A percentile compares a stretch with the other conserved stretches of the same genome.
These are phyloP conservation scores for Lycaena phlaeas DNA, from an alignment of 2,888 invertebrate genomes.

Conservation along the genomic window DNA sequence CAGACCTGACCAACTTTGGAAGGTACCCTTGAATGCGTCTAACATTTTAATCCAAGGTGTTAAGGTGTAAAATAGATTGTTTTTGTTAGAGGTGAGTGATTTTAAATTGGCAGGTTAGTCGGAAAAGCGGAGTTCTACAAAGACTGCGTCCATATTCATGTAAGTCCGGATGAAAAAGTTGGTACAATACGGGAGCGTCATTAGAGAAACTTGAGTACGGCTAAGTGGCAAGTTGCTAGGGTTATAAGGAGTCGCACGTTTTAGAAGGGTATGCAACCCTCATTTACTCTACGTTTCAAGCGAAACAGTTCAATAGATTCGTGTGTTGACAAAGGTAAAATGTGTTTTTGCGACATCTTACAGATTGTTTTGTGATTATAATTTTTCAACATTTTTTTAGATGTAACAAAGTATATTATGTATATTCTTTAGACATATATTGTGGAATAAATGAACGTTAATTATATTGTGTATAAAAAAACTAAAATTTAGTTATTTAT, in stretches of 20 bases:
- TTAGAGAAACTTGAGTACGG: slow-evolving; percentile 31
- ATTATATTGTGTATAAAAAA: no score
- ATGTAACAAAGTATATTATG: no score
- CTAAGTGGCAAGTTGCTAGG: slow-evolving; percentile 41
- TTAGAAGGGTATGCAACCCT: slow-evolving; percentile 10
- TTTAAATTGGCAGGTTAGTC: slow-evolving; percentile 19
- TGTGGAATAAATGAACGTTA: no score
- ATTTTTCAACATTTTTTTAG: no score
- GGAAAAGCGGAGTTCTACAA: slow-evolving; percentile 29
- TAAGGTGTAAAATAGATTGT: slow-evolving; percentile 6
- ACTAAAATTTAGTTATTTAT: no score
- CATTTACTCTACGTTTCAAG: slow-evolving; percentile 5
- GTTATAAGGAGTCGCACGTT: slow-evolving; percentile 16
- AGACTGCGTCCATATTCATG: slow-evolving; percentile 42
- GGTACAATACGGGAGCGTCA: slow-evolving; percentile 46
- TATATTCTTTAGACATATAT: no score
- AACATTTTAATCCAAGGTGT: neutral
- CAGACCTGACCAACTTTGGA: slow-evolving; percentile 15
- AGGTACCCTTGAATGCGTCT: neutral
- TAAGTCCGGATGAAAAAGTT: slow-evolving; percentile 42
- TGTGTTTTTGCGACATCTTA: neutral
- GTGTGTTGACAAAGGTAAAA: neutral
- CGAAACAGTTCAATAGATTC: slow-evolving; percentile 5
- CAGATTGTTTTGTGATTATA: no score
- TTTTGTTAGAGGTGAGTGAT: slow-evolving; percentile 1